Evolutionary conservation across 2,797 vertebrate species (phyloP), one percentile per base, ranked within the genome.

Genomic region (Podargus strigoides): DNA sequence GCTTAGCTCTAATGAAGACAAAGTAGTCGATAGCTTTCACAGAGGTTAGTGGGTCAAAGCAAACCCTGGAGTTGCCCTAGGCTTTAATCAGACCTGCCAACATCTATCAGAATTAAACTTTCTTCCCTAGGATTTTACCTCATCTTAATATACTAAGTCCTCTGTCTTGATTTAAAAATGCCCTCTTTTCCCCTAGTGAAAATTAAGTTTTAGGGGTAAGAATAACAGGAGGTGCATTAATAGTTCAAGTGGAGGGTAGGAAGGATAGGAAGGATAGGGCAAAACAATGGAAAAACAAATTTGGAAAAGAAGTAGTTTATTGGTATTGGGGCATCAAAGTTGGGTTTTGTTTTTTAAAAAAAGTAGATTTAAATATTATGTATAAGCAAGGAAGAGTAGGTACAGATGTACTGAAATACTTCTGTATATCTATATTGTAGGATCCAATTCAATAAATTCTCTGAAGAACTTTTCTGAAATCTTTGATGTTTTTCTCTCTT

Each of bases 131-230:
- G 53, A 77, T 82, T 93, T 80, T 72, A 75, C 46, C 12, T 84
- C 32, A 28, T 34, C 32, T 63, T 77, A 28, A 20, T 64, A 46
- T 28, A 64, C 39, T 14, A 20, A 50, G 37, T 62, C 32, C 17
- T 79, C 52, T 89, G 37, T 56, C 73, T 93, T 91, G 15, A 78
- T 83, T 93, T 84, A 39, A 95, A 76, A 83, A 81, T n/a, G 36
- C 26, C 14, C 7, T 74, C 6, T 91, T 67, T 62, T 12, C 5
- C 19, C 8, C 44, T 59, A 53, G 39, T 68, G 7, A 85, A 89
- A 92, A 85, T 34, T 8, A 68, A 79, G 34, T 66, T 44, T 86
- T 47, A 59, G 21, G 14, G 5, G n/a, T 70, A 73, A 89, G 47
- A 90, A 70, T 49, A 87, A 69, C 8, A 73, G 12, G 24, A 91